phyloP scores from a whole-genome alignment of 2,113 vertebrate species.

The Pseudopodoces humilis region DNA sequence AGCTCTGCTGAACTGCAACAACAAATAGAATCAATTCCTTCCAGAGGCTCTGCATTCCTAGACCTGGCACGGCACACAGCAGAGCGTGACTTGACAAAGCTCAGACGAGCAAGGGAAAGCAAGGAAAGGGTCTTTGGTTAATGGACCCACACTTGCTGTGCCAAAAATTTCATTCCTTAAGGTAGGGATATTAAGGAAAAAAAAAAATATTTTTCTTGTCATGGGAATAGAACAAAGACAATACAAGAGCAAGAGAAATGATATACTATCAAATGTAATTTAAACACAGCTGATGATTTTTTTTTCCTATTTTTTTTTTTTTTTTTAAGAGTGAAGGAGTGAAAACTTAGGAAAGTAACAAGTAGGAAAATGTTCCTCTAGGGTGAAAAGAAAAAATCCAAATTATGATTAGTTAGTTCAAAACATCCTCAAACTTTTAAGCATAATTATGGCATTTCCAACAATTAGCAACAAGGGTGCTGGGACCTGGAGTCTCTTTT shows the following conservation, averaged over 20 bases:
- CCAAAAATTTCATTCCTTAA: not conserved
- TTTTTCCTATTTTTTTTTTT: not conserved
- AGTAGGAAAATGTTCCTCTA: not conserved
- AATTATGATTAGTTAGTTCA: not conserved
- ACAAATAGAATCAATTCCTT: slow-evolving; percentile 67
- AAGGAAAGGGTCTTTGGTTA: not conserved
- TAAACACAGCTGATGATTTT: too few species aligned
- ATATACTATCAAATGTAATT: not conserved
- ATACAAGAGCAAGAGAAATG: not conserved
- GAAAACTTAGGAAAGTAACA: not conserved
- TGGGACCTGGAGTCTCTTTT: not conserved
- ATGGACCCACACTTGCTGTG: too few species aligned
- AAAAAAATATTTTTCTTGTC: not conserved
- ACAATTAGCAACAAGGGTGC: rapidly evolving
- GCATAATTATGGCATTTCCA: not conserved
- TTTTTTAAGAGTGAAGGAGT: not conserved
- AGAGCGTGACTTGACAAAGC: slow-evolving; percentile 44
- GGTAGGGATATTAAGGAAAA: not conserved
- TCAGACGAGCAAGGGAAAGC: not conserved
- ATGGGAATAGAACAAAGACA: not conserved
- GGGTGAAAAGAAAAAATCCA: not conserved
- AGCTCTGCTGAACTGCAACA: slow-evolving; percentile 69
- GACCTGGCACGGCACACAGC: slow-evolving; percentile 30
- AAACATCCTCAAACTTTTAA: not conserved
- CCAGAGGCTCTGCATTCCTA: slow-evolving; percentile 49